phyloP scores from a whole-genome alignment of 1,140 invertebrate genomes.

The Ctenoplectra terminalis region DNA sequence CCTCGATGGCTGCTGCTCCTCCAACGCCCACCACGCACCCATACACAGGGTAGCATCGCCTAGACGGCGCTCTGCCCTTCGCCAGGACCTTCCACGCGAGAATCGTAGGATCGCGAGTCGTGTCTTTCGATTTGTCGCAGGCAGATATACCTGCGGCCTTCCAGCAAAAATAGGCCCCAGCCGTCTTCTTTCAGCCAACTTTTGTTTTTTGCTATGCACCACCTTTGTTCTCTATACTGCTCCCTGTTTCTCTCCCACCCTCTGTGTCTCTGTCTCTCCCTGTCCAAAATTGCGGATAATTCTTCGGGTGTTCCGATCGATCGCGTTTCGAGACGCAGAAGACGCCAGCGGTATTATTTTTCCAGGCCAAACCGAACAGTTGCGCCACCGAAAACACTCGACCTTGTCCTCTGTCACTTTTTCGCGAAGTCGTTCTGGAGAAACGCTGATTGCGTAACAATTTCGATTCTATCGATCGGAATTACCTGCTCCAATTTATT shows the following conservation, averaged over 20 bases:
- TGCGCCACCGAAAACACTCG: background rate
- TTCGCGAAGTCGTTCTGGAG: background rate
- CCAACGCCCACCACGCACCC: constrained; percentile 22
- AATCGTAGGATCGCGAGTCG: constrained; percentile 23
- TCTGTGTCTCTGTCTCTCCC: background rate
- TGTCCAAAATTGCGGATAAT: constrained; percentile 38
- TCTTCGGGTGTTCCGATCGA: constrained; percentile 5
- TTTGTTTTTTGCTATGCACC: background rate
- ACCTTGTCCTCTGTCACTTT: constrained; percentile 17
- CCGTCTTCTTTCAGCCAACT: background rate
- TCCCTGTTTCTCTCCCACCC: background rate
- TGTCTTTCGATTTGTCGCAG: constrained; percentile 43
- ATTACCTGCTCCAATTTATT: no score
- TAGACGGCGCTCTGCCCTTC: constrained; percentile 39
- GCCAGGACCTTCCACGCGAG: constrained; percentile 21
- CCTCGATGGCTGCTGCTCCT: constrained; percentile 2
- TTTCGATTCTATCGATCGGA: background rate
- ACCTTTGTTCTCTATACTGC: background rate
- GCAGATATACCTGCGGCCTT: constrained; percentile 35
- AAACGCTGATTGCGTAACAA: background rate
- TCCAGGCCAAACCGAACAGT: constrained; percentile 26
- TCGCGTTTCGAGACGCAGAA: background rate
- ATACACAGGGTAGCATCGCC: constrained; percentile 23
- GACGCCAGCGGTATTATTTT: constrained; percentile 14
- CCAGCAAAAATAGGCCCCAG: background rate